Evolutionary conservation across 2,888 invertebrate genomes (phyloP).

Genomic region (Drosophila leonis): DNA sequence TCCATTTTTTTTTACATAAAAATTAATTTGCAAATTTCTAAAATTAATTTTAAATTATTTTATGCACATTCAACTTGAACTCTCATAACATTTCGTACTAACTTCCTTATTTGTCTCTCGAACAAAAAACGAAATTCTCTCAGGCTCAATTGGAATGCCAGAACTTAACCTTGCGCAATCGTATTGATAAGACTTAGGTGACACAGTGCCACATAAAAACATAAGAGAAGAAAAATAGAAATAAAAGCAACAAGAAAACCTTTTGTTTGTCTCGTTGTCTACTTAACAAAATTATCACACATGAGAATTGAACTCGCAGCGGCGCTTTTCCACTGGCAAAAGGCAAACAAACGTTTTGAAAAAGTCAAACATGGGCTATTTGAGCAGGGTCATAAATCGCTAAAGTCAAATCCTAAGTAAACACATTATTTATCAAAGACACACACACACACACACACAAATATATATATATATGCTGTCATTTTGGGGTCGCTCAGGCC

Average conservation of each 20-base stretch:
- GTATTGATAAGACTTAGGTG: constrained; percentile 37
- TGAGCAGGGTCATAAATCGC: constrained; percentile 76
- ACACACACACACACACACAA: constrained; percentile 22
- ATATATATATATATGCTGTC: background rate
- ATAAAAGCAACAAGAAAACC: constrained; percentile 26
- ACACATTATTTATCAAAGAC: constrained; percentile 78
- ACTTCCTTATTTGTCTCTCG: background rate
- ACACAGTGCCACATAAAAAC: constrained; percentile 44
- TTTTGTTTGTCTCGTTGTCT: constrained; percentile 36
- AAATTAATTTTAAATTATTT: background rate
- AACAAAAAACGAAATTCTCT: background rate
- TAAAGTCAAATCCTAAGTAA: constrained; percentile 81
- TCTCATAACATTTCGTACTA: background rate
- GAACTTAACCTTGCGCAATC: background rate
- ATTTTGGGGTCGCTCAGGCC: constrained; percentile 66
- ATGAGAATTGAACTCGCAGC: constrained; percentile 31
- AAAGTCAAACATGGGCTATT: constrained; percentile 58
- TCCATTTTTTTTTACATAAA: too few relatives aligned
- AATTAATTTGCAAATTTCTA: background rate
- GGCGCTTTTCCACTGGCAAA: constrained; percentile 33
- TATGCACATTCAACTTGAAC: too few relatives aligned
- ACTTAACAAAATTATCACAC: constrained; percentile 52
- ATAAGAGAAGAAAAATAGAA: background rate
- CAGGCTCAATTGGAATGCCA: constrained; percentile 10
- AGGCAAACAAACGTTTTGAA: constrained; percentile 43